A percentile compares a stretch with the other conserved stretches of the same genome.
These are phyloP conservation scores for Patella pellucida DNA, from an alignment of 2,888 invertebrate species.

Conservation along the genomic window DNA sequence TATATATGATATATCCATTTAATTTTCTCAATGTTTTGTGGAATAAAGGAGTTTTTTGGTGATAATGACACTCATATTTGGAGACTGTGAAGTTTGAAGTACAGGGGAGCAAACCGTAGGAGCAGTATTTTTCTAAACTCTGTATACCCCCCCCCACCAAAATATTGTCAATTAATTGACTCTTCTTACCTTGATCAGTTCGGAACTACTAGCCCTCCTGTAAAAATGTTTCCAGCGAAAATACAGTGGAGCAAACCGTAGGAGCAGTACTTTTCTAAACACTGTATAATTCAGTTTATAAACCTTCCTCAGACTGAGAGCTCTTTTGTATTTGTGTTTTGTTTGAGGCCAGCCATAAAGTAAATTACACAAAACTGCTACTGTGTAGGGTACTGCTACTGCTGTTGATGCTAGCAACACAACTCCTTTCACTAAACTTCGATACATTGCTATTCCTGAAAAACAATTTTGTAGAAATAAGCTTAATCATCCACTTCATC, in stretches of 20 bases:
- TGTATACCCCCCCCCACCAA: neutral
- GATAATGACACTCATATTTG: no score
- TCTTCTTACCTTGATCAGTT: slow-evolving; percentile 59
- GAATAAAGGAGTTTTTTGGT: no score
- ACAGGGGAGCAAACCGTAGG: no score
- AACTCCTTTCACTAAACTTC: slow-evolving; percentile 25
- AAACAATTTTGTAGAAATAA: neutral
- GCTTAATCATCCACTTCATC: no score
- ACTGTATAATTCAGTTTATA: slow-evolving; percentile 60
- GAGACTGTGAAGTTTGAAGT: no score
- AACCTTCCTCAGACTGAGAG: slow-evolving; percentile 63
- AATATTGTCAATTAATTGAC: no score
- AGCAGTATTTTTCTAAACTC: no score
- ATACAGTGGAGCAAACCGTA: slow-evolving; percentile 52
- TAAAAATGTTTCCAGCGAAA: slow-evolving; percentile 60
- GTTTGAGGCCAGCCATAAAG: slow-evolving; percentile 63
- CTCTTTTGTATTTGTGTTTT: slow-evolving; percentile 52
- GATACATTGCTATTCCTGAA: neutral
- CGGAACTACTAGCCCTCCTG: slow-evolving; percentile 40
- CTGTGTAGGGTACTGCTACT: slow-evolving; percentile 62
- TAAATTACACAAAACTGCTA: slow-evolving; percentile 62
- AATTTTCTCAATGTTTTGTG: no score
- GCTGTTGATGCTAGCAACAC: slow-evolving; percentile 49
- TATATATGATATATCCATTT: no score
- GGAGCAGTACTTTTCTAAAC: slow-evolving; percentile 45